Conservation (phyloP, 2,113 vertebrate genomes). For the Meles meles region DNA sequence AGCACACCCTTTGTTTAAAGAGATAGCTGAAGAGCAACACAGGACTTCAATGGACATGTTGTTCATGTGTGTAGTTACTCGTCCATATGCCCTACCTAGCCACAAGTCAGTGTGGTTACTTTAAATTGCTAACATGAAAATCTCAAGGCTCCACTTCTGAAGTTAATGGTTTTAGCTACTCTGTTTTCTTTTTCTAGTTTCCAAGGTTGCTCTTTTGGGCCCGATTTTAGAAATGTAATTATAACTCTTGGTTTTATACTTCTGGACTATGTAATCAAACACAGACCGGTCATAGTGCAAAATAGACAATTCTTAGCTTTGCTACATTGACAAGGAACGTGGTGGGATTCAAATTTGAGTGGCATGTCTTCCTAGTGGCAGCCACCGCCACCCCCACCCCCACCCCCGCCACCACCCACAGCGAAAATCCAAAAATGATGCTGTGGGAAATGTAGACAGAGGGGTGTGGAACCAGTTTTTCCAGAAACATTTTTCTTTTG, state of each 20-base stretch:
- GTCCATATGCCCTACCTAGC: background rate
- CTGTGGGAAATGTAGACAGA: background rate
- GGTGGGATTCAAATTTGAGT: background rate
- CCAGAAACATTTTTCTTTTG: background rate
- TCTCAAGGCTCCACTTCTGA: slow-evolving; percentile 45
- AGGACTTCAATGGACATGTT: background rate
- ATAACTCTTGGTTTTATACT: slow-evolving; percentile 62
- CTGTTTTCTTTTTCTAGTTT: slow-evolving; percentile 51
- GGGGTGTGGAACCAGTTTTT: background rate
- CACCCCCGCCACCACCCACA: too few species aligned
- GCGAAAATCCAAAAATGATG: background rate
- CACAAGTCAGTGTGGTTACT: slow-evolving; percentile 42
- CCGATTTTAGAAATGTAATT: slow-evolving; percentile 73
- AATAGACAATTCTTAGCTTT: slow-evolving; percentile 1
- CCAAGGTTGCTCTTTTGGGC: slow-evolving; percentile 38
- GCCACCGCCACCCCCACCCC: background rate
- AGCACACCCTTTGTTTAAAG: background rate
- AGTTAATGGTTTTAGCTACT: slow-evolving; percentile 53
- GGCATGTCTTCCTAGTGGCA: background rate
- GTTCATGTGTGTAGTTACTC: background rate
- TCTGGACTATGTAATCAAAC: slow-evolving; percentile 57
- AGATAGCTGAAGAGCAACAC: background rate
- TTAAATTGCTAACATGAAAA: slow-evolving; percentile 55
- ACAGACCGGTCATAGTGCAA: slow-evolving; percentile 40
- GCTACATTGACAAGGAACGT: background rate